Evolutionary conservation across 2,888 invertebrate genomes (phyloP), one percentile per base, ranked within the genome.

Genomic region (Drosophila rellima): DNA sequence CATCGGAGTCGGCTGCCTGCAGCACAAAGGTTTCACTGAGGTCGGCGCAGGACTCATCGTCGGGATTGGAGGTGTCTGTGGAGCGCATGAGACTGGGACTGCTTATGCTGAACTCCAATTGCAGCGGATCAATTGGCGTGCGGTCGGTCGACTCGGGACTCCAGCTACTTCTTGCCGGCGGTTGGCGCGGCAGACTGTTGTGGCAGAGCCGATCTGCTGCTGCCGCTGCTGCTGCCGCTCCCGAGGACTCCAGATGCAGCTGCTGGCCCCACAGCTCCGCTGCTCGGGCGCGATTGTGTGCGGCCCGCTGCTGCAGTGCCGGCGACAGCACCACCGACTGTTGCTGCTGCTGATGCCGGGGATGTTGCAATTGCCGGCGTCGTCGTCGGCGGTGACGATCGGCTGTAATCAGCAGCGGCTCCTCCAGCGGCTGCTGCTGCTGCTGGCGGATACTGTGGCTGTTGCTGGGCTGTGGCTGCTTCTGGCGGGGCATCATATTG

Each of bases 131-230:
- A 40, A 85, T 78, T 55, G 86, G 76, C 51, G 70, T 77, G 47
- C 23, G 62, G 2, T 77, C 76, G 55, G 59, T 70, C 18, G 55
- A 77, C 18, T 78, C 85, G 17, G 77, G 84, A 78, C 78, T 77
- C 76, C 80, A 87, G 69, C 88, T 92, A 91, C 89, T 92, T 89
- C 90, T 91, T 85, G 78, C 74, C 87, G 90, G 91, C 80, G 88
- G 90, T 74, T 82, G 92, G 8, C 92, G 92, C 61, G 92, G 92
- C 70, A 91, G 92, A 80, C 93, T 92, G 92, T 93, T 92, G 91
- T 86, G 91, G 74, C 92, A 91, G n/a, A 90, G 84, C 51, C 80
- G 90, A 84, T 85, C 91, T 89, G 82, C 84, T 80, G 76, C 83
- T 71, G 82, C 80, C 55, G 82, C 26, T 26, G 26, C 26, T 26